Conservation (phyloP, 1,140 invertebrate genomes). For the Metopolophium dirhodum region DNA sequence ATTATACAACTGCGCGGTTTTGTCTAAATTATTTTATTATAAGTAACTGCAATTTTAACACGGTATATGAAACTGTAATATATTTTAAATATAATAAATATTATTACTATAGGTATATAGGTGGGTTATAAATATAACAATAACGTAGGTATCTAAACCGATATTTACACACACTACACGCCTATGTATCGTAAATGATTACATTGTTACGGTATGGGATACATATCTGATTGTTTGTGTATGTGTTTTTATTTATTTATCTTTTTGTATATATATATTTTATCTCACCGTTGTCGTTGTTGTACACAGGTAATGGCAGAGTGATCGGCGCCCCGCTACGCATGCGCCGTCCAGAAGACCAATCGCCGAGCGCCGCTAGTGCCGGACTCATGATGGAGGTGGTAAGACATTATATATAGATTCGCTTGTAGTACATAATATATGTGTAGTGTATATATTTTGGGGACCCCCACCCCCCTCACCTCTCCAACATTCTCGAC, state of each 20-base stretch:
- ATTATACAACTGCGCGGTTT: too few species aligned
- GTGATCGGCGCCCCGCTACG: slow-evolving; percentile 56
- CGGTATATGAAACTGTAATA: too few species aligned
- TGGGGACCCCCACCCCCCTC: background rate
- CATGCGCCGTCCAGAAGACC: slow-evolving; percentile 57
- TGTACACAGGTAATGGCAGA: slow-evolving; percentile 54
- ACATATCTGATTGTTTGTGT: background rate
- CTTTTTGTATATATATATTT: background rate
- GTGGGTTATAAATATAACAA: background rate
- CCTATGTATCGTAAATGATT: background rate
- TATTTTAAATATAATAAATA: too few species aligned
- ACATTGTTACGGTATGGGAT: background rate
- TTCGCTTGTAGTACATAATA: slow-evolving; percentile 5
- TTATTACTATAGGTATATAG: background rate
- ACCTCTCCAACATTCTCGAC: background rate
- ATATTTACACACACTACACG: background rate
- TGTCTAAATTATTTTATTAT: too few species aligned
- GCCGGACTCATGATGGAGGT: slow-evolving; percentile 57
- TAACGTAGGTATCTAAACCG: background rate
- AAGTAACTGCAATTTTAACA: too few species aligned
- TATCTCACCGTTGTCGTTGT: background rate
- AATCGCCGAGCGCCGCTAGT: slow-evolving; percentile 56
- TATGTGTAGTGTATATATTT: background rate
- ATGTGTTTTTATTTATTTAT: slow-evolving; percentile 4
- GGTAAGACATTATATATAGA: slow-evolving; percentile 39